phyloP scores from a whole-genome alignment of 2,888 invertebrate genomes.

The Drosophila percnosoma region DNA sequence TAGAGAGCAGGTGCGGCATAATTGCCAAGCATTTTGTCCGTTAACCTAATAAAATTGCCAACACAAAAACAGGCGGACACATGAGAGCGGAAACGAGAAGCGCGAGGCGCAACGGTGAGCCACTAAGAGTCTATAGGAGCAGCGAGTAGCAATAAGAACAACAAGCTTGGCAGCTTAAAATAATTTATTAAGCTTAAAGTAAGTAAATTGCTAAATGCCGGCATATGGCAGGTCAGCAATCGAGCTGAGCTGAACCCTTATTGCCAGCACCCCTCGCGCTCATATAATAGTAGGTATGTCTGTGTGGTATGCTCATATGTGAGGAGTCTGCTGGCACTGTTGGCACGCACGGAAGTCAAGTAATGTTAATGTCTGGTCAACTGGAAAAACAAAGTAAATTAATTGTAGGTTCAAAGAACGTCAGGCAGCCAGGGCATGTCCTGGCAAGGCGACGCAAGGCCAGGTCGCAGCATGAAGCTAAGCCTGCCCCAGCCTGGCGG shows the following conservation, averaged over 20 bases:
- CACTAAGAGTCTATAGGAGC: slow-evolving; percentile 7
- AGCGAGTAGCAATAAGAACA: slow-evolving; percentile 46
- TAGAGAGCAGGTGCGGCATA: slow-evolving; percentile 69
- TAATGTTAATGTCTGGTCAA: slow-evolving; percentile 82
- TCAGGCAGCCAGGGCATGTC: slow-evolving; percentile 31
- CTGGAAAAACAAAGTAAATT: slow-evolving; percentile 83
- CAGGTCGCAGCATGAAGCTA: slow-evolving; percentile 39
- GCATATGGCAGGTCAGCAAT: slow-evolving; percentile 79
- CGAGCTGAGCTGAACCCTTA: slow-evolving; percentile 39
- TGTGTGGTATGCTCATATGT: slow-evolving; percentile 27
- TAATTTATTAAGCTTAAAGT: slow-evolving; percentile 80
- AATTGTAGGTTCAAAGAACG: slow-evolving; percentile 81
- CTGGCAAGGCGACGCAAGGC: slow-evolving; percentile 3
- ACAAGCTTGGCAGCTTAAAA: slow-evolving; percentile 75
- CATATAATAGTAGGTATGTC: not conserved
- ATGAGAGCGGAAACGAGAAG: slow-evolving; percentile 1
- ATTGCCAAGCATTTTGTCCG: slow-evolving; percentile 71
- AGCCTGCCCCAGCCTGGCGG: slow-evolving; percentile 36
- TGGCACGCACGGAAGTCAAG: slow-evolving; percentile 77
- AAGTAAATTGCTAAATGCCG: slow-evolving; percentile 76
- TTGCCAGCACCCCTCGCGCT: not conserved
- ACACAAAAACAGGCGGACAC: slow-evolving; percentile 42
- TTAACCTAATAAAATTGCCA: slow-evolving; percentile 42
- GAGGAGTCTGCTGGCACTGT: slow-evolving; percentile 22
- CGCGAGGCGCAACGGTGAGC: slow-evolving; percentile 5